Conservation (phyloP, 2,113 vertebrate species). For the Pavo muticus region DNA sequence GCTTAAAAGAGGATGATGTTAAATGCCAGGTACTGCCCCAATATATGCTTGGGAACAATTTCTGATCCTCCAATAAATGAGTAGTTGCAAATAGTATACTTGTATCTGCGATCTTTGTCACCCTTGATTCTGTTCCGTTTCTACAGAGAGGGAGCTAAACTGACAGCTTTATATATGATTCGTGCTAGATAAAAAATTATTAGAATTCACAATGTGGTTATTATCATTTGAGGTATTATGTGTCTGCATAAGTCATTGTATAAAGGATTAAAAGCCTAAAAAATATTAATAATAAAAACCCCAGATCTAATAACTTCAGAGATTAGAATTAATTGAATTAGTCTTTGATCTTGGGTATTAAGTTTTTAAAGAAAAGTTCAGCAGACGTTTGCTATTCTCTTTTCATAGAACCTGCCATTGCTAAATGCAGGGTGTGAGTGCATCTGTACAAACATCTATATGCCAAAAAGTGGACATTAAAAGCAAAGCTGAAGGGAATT, state of each 20-base stretch:
- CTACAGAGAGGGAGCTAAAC: constrained; percentile 35
- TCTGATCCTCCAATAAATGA: constrained; percentile 27
- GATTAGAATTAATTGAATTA: constrained; percentile 77
- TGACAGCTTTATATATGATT: constrained; percentile 61
- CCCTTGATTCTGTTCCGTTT: constrained; percentile 15
- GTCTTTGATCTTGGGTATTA: constrained; percentile 70
- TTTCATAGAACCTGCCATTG: not conserved
- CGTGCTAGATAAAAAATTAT: constrained; percentile 65
- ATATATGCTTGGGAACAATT: constrained; percentile 15
- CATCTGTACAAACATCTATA: not conserved
- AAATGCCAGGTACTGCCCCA: not conserved
- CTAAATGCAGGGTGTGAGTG: not conserved
- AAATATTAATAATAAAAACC: constrained; percentile 60
- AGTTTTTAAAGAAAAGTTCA: constrained; percentile 50
- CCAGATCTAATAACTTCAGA: constrained; percentile 67
- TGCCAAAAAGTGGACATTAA: not conserved
- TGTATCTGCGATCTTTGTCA: constrained; percentile 23
- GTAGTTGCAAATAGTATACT: constrained; percentile 22
- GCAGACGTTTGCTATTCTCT: constrained; percentile 15
- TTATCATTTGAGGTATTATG: constrained; percentile 53
- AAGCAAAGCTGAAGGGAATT: not conserved
- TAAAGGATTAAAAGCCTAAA: constrained; percentile 73
- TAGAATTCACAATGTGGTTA: constrained; percentile 42
- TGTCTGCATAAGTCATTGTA: constrained; percentile 51
- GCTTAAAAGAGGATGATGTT: not conserved